These are phyloP conservation scores for Noctua pronuba DNA, from an alignment of 2,888 invertebrate species.

Conservation along the genomic window DNA sequence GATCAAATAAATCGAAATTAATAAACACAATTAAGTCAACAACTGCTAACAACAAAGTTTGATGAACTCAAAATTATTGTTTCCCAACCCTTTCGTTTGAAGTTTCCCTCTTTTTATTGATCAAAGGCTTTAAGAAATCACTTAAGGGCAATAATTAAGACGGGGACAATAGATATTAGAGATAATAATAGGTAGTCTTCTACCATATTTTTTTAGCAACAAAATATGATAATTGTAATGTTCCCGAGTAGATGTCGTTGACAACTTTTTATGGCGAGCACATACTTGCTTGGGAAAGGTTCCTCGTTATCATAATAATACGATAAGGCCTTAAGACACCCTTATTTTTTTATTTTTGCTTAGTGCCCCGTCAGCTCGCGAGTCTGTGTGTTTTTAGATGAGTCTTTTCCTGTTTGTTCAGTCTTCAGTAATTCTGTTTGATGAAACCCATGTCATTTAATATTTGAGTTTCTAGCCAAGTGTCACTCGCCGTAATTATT, in stretches of 20 bases:
- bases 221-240: constrained; percentile 59
- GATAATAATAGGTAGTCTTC: background rate
- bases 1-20: constrained; percentile 49
- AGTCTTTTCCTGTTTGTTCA: constrained; percentile 61
- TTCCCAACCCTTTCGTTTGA: constrained; percentile 45
- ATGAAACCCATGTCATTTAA: constrained; percentile 2
- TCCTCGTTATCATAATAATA: constrained; percentile 68
- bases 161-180: background rate
- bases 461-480: background rate
- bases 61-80: constrained; percentile 62
- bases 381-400: constrained; percentile 59
- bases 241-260: constrained; percentile 51
- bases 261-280: constrained; percentile 60
- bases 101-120: constrained; percentile 38
- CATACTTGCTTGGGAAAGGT: constrained; percentile 57
- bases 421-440: constrained; percentile 36
- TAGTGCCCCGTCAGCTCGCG: constrained; percentile 55
- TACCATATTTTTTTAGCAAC: constrained; percentile 18
- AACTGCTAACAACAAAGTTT: constrained; percentile 58
- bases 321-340: constrained; percentile 60
- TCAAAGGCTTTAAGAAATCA: constrained; percentile 37
- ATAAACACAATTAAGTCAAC: constrained; percentile 50
- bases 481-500: background rate
- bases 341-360: constrained; percentile 65
- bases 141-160: constrained; percentile 20